These are phyloP conservation scores for Copsychus sechellarum DNA, from an alignment of 2,113 vertebrate genomes.

Conservation along the genomic window DNA sequence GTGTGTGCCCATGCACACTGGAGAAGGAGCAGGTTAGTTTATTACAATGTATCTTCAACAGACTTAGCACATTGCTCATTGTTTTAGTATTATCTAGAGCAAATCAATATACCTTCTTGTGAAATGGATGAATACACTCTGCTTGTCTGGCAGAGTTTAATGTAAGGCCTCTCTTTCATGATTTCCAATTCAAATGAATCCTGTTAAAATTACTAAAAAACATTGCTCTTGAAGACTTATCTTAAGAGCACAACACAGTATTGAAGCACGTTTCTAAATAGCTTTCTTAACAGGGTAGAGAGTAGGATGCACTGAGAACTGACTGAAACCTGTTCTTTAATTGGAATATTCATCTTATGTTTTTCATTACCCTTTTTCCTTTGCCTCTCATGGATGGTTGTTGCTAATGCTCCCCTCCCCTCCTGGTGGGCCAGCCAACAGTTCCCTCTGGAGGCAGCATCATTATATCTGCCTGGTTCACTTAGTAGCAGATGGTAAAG, in stretches of 20 bases:
- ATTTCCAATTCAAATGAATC: constrained; percentile 62
- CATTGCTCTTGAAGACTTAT: constrained; percentile 8
- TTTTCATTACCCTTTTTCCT: constrained; percentile 61
- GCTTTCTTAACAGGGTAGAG: constrained; percentile 23
- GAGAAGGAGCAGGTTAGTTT: background rate
- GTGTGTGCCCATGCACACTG: background rate
- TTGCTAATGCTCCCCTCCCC: constrained; percentile 61
- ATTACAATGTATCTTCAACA: background rate
- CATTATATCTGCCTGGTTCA: constrained; percentile 68
- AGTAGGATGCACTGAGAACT: constrained; percentile 4
- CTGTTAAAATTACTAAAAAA: constrained; percentile 28
- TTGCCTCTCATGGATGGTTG: constrained; percentile 61
- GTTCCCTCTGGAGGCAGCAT: constrained; percentile 71
- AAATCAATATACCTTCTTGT: background rate
- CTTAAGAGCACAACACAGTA: constrained; percentile 23
- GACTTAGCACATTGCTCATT: background rate
- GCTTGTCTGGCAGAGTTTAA: constrained; percentile 36
- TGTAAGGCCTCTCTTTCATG: constrained; percentile 17
- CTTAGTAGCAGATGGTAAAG: constrained; percentile 69
- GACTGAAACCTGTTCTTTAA: constrained; percentile 58
- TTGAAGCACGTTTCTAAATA: background rate
- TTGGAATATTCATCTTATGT: constrained; percentile 57
- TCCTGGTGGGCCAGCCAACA: constrained; percentile 67
- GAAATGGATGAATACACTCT: constrained; percentile 11
- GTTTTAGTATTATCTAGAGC: constrained; percentile 18